Base-by-base conservation (phyloP, 2,113 vertebrate genomes). In the Speoplatyrhinus poulsoni region DNA sequence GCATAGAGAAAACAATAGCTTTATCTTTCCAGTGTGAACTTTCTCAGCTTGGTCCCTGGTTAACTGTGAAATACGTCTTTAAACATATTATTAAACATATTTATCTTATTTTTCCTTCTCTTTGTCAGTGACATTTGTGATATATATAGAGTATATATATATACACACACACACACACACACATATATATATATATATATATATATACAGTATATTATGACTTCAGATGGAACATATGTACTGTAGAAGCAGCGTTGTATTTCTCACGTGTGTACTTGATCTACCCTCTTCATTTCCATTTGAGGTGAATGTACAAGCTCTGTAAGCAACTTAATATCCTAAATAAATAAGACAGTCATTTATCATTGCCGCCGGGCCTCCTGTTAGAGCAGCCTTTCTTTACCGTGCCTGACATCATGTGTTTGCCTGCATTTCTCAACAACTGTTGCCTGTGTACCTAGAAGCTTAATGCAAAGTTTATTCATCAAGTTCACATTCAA, bases 361-460 rank as follows among this genome's bases (percentile, higher is more conserved):
- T 83, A 90, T 92, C 87, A 11, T 62, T 82, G 81, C 77, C 75
- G 82, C 81, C 88, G 83, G 81, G 84, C 81, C 85, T 89, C 81
- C 82, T 90, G 74, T 86, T 87, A 57, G 85, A 91, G 85, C 83
- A 87, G 74, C 73, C 79, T 87, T 77, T 75, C 72, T 90, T 82
- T 90, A 69, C 80, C 86, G 72, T 81, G 64, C 56, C 84, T 90
- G 90, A 91, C 87, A 89, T 92, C 69, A 89, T 87, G 82, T 91
- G 15, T 92, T 93, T 92, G 77, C 79, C 72, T 65, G 75, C 72
- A 76, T 85, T 86, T 70, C 78, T 70, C 79, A 81, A 87, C 81
- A 85, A 86, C 75, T 85, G 81, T 83, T 81, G 85, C 70, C 69
- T 84, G 84, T 88, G 73, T 85, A 72, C 81, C 76, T 78, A 60